A percentile compares a stretch with the other conserved stretches of the same genome.
These are phyloP conservation scores for Cybosia mesomella DNA, from an alignment of 2,888 invertebrate genomes.

Conservation along the genomic window DNA sequence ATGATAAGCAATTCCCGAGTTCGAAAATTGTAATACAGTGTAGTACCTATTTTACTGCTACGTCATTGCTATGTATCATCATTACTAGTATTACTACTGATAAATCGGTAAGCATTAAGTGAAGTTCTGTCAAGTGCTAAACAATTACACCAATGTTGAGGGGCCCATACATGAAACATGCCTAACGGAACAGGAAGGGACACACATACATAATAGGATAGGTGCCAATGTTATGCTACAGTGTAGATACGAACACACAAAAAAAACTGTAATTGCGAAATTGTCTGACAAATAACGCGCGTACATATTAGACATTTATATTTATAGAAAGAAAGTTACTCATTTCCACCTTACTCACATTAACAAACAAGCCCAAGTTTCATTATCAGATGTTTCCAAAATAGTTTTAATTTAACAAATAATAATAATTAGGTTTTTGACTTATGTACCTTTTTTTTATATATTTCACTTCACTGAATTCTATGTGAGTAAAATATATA, in stretches of 20 bases:
- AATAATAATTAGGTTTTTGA: neutral
- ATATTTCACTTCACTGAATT: neutral
- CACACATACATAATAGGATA: neutral
- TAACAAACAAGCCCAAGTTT: neutral
- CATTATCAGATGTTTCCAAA: neutral
- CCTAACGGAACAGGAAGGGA: neutral
- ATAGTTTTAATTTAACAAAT: neutral
- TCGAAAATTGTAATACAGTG: neutral
- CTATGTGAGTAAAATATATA: neutral
- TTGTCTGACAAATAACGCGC: neutral
- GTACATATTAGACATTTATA: neutral
- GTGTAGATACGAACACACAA: neutral
- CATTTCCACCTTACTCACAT: neutral
- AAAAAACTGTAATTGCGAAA: neutral
- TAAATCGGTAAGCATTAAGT: neutral
- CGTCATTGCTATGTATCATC: slow-evolving; percentile 56
- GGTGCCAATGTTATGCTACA: neutral
- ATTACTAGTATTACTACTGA: neutral
- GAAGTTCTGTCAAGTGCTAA: slow-evolving; percentile 17
- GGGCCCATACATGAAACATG: slow-evolving; percentile 13
- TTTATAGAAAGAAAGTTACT: neutral
- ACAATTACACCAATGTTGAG: slow-evolving; percentile 2
- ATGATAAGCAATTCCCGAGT: neutral
- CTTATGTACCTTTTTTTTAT: too few relatives aligned
- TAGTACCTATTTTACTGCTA: slow-evolving; percentile 36